phyloP scores from a whole-genome alignment of 2,888 invertebrate genomes.

The Catocala fraxini region DNA sequence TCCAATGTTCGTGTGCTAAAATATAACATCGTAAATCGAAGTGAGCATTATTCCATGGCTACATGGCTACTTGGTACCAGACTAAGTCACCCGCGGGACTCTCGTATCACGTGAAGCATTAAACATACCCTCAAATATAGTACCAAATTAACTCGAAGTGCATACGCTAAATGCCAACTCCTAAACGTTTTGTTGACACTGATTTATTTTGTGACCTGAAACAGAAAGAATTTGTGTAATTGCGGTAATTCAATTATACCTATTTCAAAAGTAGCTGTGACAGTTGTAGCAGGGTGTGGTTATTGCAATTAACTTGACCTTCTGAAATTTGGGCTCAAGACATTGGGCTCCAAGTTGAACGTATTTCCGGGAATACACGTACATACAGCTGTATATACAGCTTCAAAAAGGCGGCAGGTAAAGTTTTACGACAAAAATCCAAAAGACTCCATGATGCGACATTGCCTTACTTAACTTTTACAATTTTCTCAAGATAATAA shows the following conservation, averaged over 20 bases:
- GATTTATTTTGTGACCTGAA: conserved; percentile 6
- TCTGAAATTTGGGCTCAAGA: conserved; percentile 10
- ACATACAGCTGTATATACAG: too few relatives aligned
- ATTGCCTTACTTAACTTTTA: neutral
- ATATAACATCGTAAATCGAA: neutral
- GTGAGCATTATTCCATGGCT: neutral
- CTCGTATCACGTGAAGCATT: neutral
- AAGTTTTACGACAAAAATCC: neutral
- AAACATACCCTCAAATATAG: too few relatives aligned
- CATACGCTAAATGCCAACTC: neutral
- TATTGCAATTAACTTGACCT: conserved; percentile 35
- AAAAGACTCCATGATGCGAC: neutral
- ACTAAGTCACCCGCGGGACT: neutral
- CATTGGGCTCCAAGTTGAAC: too few relatives aligned
- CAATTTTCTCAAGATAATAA: conserved; percentile 1
- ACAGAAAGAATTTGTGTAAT: neutral
- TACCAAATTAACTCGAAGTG: conserved; percentile 15
- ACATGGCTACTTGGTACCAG: neutral
- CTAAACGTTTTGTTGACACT: neutral
- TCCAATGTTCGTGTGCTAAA: too few relatives aligned
- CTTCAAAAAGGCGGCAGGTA: neutral
- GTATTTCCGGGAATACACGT: too few relatives aligned
- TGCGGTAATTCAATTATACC: conserved; percentile 7
- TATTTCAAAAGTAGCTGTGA: conserved; percentile 20
- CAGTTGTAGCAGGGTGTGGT: conserved; percentile 18